Base-by-base conservation (phyloP, 2,888 invertebrate genomes). In the Pharmacophagus antenor region DNA sequence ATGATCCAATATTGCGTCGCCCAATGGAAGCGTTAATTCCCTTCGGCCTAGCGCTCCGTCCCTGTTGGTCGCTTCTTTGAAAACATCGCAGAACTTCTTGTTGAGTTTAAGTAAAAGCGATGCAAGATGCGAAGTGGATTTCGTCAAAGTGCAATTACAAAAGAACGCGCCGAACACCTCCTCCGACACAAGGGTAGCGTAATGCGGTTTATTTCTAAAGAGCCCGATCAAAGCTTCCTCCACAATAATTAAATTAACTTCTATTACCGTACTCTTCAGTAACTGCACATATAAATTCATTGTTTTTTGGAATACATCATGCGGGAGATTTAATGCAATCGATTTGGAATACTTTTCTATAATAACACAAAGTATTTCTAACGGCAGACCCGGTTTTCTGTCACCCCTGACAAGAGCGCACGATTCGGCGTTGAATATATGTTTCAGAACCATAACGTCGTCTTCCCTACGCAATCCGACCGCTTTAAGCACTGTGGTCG, bases 21-120 rank as follows among this genome's bases (percentile, higher is more conserved):
- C 84, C 51, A 95, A 73, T 0, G 94, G 93, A 68, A 95, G 91
- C 2, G 94, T 85, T 1, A 94, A 73, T 70, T 94, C 93, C 71
- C 93, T 92, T 72, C 93, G 93, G 12, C 89, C 80, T 46, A 93
- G 75, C 51, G 92, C 78, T 53, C 85, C 88, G 0, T 88, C 74
- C 64, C 77, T 84, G 1, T 70, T 63, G 0, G 92, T 73, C 74
- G 92, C 85, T 67, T 91, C 83, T 62, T 84, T 81, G 61, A 93
- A 88, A 25, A 82, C 70, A 17, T 84, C 74, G 64, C 92, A 79
- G 12, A 92, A 85, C 65, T 84, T 87, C 3, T 69, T 66, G 71
- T 92, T 92, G 63, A 87, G 88, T 70, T 91, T 91, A 4, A 94
- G 75, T n/a, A 95, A 71, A 54, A 93, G 82, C 2, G 91, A 80